Conservation (phyloP, 2,113 vertebrate genomes). For the Perognathus longimembris region DNA sequence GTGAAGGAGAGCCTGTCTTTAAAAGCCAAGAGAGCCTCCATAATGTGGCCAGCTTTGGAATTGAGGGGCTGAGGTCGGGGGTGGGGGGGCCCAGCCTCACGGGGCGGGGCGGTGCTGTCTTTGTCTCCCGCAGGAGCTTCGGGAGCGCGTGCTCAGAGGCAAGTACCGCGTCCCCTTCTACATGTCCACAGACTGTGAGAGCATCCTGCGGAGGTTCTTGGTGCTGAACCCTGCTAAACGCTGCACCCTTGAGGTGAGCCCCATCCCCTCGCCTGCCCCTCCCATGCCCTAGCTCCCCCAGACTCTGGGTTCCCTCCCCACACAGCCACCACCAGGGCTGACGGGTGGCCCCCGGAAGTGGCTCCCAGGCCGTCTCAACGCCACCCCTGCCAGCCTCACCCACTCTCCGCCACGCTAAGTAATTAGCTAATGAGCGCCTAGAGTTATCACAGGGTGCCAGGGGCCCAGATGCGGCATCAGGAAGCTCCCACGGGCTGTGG, state of each 20-base stretch:
- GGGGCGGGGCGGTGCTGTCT: background rate
- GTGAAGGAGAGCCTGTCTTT: no score
- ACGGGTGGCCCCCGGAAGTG: background rate
- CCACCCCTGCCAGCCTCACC: background rate
- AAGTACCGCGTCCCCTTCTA: slow-evolving; percentile 98
- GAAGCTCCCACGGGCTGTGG: background rate
- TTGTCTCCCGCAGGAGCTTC: slow-evolving; percentile 89
- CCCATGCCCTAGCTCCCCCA: background rate
- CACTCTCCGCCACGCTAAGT: slow-evolving; percentile 4
- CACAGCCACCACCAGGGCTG: no score
- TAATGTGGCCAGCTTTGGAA: background rate
- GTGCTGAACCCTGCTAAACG: slow-evolving; percentile 96
- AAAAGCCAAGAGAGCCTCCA: no score
- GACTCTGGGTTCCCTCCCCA: background rate
- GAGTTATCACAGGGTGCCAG: slow-evolving; percentile 67
- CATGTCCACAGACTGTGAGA: slow-evolving; percentile 98
- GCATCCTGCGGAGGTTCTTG: slow-evolving; percentile 93
- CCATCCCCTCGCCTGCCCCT: rapidly evolving
- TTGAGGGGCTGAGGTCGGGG: background rate
- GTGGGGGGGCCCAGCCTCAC: no score
- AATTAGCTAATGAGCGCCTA: slow-evolving; percentile 78
- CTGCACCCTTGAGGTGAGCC: slow-evolving; percentile 93
- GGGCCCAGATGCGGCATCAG: slow-evolving; percentile 25
- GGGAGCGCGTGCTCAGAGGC: slow-evolving; percentile 94
- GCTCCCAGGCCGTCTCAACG: rapidly evolving